phyloP scores from a whole-genome alignment of 2,888 invertebrate species.

The Latheticus oryzae region DNA sequence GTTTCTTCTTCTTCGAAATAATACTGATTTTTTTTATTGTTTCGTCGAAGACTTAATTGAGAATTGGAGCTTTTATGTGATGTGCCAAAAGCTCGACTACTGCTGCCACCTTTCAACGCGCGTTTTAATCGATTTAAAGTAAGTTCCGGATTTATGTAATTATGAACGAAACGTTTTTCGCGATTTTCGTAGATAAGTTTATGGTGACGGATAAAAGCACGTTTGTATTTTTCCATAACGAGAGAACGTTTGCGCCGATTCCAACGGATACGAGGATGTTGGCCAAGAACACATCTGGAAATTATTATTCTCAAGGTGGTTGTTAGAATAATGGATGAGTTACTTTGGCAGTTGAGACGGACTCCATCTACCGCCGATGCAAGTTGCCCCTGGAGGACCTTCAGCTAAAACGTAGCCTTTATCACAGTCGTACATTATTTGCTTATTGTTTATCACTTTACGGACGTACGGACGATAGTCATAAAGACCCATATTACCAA shows the following conservation, averaged over 20 bases:
- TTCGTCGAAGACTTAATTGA: conserved; percentile 55
- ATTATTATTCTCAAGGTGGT: conserved; percentile 22
- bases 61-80: conserved; percentile 58
- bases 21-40: conserved; percentile 51
- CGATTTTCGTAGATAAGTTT: conserved; percentile 51
- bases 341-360: conserved; percentile 86
- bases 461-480: conserved; percentile 94
- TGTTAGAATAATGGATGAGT: conserved; percentile 43
- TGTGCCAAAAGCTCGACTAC: conserved; percentile 59
- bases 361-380: conserved; percentile 94
- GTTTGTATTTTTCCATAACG: conserved; percentile 61
- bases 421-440: conserved; percentile 96
- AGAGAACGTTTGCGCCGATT: conserved; percentile 76
- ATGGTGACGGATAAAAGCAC: conserved; percentile 56
- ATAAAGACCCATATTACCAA: conserved; percentile 96
- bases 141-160: conserved; percentile 56
- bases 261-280: conserved; percentile 89
- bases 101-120: conserved; percentile 59
- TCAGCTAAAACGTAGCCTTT: conserved; percentile 88
- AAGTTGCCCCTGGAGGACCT: conserved; percentile 94
- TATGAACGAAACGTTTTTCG: conserved; percentile 57
- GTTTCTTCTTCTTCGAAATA: conserved; percentile 50
- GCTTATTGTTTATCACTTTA: conserved; percentile 90
- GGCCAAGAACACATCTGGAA: conserved; percentile 80
- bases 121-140: conserved; percentile 44